These are phyloP conservation scores for Ispidina picta DNA, from an alignment of 2,797 vertebrate genomes.

Conservation along the genomic window DNA sequence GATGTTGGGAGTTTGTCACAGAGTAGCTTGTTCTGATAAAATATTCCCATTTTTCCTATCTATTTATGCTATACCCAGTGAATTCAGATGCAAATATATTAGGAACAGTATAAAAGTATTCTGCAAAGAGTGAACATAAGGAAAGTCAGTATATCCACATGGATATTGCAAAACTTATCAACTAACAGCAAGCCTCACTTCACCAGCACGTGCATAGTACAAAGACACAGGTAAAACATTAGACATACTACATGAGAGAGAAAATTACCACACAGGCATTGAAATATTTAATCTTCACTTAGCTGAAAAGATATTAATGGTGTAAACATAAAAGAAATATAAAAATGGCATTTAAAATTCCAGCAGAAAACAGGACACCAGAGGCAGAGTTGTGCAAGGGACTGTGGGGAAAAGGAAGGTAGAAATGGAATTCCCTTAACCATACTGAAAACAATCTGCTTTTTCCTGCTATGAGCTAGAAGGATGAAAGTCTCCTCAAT, in stretches of 20 bases:
- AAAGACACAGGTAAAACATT: background rate
- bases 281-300: background rate
- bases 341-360: background rate
- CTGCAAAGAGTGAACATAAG: background rate
- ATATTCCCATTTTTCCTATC: background rate
- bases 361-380: background rate
- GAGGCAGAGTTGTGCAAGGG: background rate
- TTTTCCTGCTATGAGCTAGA: background rate
- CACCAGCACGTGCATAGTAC: background rate
- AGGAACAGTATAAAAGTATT: background rate
- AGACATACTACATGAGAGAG: background rate
- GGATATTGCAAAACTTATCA: background rate
- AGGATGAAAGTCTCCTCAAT: background rate
- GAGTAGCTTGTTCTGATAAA: background rate
- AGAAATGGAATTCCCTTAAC: background rate
- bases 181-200: background rate
- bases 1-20: background rate
- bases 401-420: background rate
- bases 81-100: background rate
- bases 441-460: background rate
- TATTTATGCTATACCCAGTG: background rate
- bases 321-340: background rate
- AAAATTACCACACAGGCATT: background rate
- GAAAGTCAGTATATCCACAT: background rate
- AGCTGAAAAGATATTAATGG: background rate